Conservation (phyloP, 1,140 invertebrate genomes). For the Oedothorax gibbosus region DNA sequence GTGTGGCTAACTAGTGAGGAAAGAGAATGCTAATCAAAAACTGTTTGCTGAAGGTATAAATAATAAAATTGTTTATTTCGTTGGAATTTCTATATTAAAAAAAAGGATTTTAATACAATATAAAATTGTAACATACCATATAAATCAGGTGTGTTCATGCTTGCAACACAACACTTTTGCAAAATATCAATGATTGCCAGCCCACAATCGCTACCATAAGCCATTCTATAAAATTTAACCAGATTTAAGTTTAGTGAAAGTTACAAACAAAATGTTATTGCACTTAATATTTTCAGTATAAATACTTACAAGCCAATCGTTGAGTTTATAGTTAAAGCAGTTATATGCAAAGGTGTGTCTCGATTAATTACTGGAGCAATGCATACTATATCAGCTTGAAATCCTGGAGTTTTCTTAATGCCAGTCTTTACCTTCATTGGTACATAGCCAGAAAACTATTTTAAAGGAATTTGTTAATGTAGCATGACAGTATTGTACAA, state of each 20-base stretch:
- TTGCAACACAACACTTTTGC: constrained; percentile 89
- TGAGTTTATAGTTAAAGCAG: constrained; percentile 92
- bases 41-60: too few relatives aligned
- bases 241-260: constrained; percentile 31
- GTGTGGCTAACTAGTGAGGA: too few relatives aligned
- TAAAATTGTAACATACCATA: constrained; percentile 75
- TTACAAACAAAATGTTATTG: neutral
- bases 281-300: neutral
- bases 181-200: constrained; percentile 94
- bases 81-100: too few relatives aligned
- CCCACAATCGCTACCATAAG: constrained; percentile 95
- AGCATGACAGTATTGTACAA: too few relatives aligned
- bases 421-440: constrained; percentile 78
- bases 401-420: constrained; percentile 86
- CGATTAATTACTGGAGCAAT: constrained; percentile 85
- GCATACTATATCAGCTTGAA: constrained; percentile 95
- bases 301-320: constrained; percentile 93
- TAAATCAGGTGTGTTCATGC: constrained; percentile 79
- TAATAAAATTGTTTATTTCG: too few relatives aligned
- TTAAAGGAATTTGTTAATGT: neutral
- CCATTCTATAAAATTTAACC: constrained; percentile 77
- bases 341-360: constrained; percentile 84
- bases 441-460: constrained; percentile 30
- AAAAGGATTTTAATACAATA: too few relatives aligned
- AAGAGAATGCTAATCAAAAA: too few relatives aligned